Conservation (phyloP, 35 echinoderm and acorn worm genomes). For the Hemicentrotus pulcherrimus region DNA sequence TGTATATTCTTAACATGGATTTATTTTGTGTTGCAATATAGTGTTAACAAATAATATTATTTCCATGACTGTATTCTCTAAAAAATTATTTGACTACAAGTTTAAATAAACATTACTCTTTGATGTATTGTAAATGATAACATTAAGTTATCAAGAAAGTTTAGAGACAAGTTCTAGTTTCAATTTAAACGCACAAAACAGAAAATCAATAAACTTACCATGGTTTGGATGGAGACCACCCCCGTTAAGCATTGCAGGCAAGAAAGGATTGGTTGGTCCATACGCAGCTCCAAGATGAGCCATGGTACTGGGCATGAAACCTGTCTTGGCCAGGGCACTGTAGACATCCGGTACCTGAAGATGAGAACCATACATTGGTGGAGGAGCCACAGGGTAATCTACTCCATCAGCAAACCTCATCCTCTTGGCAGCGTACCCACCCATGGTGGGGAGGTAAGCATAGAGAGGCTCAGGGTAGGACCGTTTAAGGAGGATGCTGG, state of each 20-base stretch:
- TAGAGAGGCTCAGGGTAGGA: slow-evolving; percentile 58
- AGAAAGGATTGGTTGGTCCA: slow-evolving; percentile 49
- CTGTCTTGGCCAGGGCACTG: slow-evolving; percentile 63
- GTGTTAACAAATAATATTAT: too few species aligned
- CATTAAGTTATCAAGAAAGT: background rate
- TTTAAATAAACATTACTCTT: background rate
- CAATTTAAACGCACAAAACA: background rate
- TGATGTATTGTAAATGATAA: background rate
- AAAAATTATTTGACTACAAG: background rate
- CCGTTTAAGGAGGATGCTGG: slow-evolving; percentile 60
- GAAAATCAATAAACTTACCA: background rate
- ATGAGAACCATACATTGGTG: slow-evolving; percentile 43
- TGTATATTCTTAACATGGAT: too few species aligned
- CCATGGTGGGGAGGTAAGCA: slow-evolving; percentile 78
- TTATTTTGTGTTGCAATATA: too few species aligned
- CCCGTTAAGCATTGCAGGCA: slow-evolving; percentile 57
- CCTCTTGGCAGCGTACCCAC: slow-evolving; percentile 65
- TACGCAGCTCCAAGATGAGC: slow-evolving; percentile 37
- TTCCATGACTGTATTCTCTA: too few species aligned
- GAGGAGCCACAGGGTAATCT: slow-evolving; percentile 65
- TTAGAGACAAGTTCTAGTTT: background rate
- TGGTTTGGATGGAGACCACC: slow-evolving; percentile 40
- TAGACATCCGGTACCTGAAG: slow-evolving; percentile 64
- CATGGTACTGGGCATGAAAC: slow-evolving; percentile 57
- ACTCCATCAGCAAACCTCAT: slow-evolving; percentile 77